These are phyloP conservation scores for Pleuronectes platessa DNA, from an alignment of 2,113 vertebrate species.

Conservation along the genomic window DNA sequence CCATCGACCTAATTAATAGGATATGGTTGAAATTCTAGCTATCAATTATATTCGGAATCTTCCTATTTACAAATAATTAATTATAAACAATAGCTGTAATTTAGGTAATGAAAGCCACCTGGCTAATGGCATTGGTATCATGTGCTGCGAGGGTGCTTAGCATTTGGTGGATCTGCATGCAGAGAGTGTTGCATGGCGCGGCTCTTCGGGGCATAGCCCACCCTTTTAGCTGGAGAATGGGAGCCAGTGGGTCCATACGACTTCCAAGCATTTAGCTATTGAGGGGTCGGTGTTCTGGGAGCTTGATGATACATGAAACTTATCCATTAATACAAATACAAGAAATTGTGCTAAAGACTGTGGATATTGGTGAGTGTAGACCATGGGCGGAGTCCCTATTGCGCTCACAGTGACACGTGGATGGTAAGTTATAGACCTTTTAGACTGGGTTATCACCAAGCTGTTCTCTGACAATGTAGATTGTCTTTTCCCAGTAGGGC, in stretches of 20 bases:
- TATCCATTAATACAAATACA: too few species aligned
- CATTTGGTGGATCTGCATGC: constrained; percentile 89
- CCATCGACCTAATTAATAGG: constrained; percentile 75
- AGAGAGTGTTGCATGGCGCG: constrained; percentile 79
- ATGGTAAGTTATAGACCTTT: neutral
- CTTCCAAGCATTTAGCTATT: too few species aligned
- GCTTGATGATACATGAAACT: too few species aligned
- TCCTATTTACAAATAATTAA: constrained; percentile 98
- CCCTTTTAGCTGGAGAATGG: too few species aligned
- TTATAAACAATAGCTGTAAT: constrained; percentile 94
- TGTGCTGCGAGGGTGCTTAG: constrained; percentile 91
- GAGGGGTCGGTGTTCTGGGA: too few species aligned
- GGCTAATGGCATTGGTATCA: constrained; percentile 96
- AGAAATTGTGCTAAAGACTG: too few species aligned
- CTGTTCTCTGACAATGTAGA: constrained; percentile 14
- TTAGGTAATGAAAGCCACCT: constrained; percentile 91
- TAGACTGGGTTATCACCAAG: constrained; percentile 6
- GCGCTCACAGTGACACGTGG: neutral
- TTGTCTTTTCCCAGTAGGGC: neutral
- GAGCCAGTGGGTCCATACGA: too few species aligned
- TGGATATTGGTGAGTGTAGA: neutral
- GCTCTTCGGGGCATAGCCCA: constrained; percentile 78
- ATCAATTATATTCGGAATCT: constrained; percentile 92
- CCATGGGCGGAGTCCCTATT: neutral
- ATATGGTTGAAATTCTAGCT: constrained; percentile 82